Base-by-base conservation (phyloP, 2,797 vertebrate genomes). In the Peromyscus attwateri region DNA sequence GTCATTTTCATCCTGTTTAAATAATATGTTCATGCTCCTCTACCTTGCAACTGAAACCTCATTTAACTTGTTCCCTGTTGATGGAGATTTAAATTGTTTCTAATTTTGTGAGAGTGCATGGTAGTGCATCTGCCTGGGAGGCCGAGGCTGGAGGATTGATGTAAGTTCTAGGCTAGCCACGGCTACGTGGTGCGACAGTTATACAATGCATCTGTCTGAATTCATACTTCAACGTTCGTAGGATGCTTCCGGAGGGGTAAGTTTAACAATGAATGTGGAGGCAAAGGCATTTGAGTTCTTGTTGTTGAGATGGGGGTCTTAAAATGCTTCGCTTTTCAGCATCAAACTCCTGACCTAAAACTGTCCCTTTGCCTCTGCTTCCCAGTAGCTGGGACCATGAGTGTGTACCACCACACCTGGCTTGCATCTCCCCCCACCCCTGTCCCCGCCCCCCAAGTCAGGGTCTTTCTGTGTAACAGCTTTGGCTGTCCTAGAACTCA, bases 1-100 rank as follows among this genome's bases (percentile, higher is more conserved):
- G 31, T 19, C 46, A 80, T 55, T 70, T 77, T 91, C 62, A 40
- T 55, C 55, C 76, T 81, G 2, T 1, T 66, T 55, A 81, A 64
- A 55, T 46, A 55, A 19, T 83, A 87, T 25, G 25, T 80, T 31
- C 43, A 9, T 88, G 23, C 29, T 55, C 46, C 64, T 71, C 68
- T 12, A 29, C 23, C 60, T 52, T 81, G 73, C 81, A n/a, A 80
- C 25, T 81, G 13, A 62, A 49, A 71, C 7, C 25, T 85, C 37
- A 89, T 89, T 91, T 81, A 64, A 91, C 31, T 85, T 89, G 73
- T 76, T 49, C 31, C 4, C 46, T 77, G 9, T 10, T 43, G 49
- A 66, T 71, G 71, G 31, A 64, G n/a, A 40, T 77, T 92, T 46
- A 92, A 8, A 71, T 90, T 89, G 8, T 95, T 91, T 91, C 75